Conservation (phyloP, 2,113 vertebrate genomes). For the Phaetusa simplex region DNA sequence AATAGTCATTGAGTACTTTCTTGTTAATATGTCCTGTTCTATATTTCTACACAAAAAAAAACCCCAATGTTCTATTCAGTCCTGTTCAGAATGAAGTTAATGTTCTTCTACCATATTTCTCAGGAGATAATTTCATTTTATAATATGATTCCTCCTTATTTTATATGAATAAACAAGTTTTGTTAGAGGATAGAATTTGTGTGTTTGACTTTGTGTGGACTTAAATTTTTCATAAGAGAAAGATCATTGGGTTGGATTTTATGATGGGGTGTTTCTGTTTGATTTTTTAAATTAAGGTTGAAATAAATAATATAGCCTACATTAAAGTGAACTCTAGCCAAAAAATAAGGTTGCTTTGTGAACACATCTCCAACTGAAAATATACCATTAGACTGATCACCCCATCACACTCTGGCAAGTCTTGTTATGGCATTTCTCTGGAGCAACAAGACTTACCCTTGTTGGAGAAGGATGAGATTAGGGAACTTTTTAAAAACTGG, state of each 20-base stretch:
- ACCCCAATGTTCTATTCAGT: neutral
- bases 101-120: neutral
- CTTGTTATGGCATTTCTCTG: neutral
- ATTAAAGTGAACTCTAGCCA: neutral
- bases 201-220: neutral
- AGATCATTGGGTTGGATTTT: neutral
- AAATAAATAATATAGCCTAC: neutral
- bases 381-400: neutral
- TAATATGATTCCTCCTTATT: neutral
- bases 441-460: neutral
- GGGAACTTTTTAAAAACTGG: neutral
- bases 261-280: neutral
- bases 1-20: neutral
- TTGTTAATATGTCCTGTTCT: neutral
- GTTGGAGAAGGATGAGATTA: neutral
- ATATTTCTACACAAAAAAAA: neutral
- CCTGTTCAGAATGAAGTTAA: neutral
- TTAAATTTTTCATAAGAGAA: neutral
- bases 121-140: neutral
- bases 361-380: neutral
- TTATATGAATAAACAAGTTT: neutral
- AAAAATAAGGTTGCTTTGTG: neutral
- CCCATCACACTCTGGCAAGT: neutral
- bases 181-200: neutral
- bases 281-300: neutral